Evolutionary conservation across 2,888 invertebrate genomes (phyloP).

Genomic region (Limulus polyphemus): DNA sequence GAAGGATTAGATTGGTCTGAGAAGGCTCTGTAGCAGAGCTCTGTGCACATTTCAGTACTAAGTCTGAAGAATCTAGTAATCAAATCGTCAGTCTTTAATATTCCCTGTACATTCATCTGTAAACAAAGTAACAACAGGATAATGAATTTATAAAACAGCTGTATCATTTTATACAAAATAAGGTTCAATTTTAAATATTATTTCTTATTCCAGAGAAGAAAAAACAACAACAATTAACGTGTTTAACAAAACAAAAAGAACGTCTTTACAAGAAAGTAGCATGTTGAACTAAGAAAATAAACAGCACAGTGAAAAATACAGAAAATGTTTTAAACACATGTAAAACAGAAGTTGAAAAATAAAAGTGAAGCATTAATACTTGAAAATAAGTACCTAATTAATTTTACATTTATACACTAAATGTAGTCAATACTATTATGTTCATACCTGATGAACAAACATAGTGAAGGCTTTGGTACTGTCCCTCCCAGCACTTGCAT

Average conservation of each 20-base stretch:
- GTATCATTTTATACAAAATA: background rate
- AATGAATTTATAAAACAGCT: slow-evolving; percentile 10
- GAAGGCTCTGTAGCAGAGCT: slow-evolving; percentile 70
- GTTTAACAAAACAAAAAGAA: too few species aligned
- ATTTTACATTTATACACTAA: background rate
- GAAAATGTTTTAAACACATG: background rate
- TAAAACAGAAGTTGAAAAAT: background rate
- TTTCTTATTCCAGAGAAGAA: slow-evolving; percentile 2
- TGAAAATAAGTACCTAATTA: too few species aligned
- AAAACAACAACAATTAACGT: slow-evolving; percentile 1
- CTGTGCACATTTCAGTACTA: slow-evolving; percentile 91
- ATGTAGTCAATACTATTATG: slow-evolving; percentile 1
- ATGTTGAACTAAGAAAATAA: too few species aligned
- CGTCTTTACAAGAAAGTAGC: too few species aligned
- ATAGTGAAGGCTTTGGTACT: slow-evolving; percentile 73
- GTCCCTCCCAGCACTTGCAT: slow-evolving; percentile 45
- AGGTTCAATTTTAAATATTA: background rate
- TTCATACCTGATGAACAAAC: slow-evolving; percentile 63
- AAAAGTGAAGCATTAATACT: background rate
- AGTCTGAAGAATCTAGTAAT: slow-evolving; percentile 94
- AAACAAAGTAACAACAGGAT: slow-evolving; percentile 18
- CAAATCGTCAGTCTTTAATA: slow-evolving; percentile 91
- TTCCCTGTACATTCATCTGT: slow-evolving; percentile 88
- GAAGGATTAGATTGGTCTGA: slow-evolving; percentile 17
- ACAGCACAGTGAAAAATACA: too few species aligned